A percentile compares a stretch with the other conserved stretches of the same genome.
Conservation (phyloP, 1,140 invertebrate genomes). For the Acyrthosiphon pisum region DNA sequence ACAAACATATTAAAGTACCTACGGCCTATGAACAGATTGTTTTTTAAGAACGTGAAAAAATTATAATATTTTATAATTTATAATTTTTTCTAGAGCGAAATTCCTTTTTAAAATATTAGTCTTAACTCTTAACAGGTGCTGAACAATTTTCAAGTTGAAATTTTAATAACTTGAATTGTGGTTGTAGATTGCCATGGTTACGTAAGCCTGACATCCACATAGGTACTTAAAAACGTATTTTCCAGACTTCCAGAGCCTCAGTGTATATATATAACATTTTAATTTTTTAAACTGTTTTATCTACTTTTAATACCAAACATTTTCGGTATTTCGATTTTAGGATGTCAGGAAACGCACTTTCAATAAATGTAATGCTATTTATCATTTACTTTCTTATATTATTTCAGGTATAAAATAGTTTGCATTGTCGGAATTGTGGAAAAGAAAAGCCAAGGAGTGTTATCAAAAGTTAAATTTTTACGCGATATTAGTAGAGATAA, state of each 20-base stretch:
- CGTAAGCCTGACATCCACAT: neutral
- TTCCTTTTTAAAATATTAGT: neutral
- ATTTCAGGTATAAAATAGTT: constrained; percentile 63
- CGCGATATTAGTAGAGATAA: constrained; percentile 63
- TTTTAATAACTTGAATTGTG: neutral
- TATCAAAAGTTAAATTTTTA: constrained; percentile 62
- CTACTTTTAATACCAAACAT: neutral
- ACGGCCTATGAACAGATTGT: neutral
- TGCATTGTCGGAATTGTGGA: constrained; percentile 63
- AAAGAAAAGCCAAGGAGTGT: constrained; percentile 63
- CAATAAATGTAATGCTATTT: neutral
- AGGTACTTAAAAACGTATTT: neutral
- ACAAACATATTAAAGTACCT: neutral
- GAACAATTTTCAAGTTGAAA: neutral
- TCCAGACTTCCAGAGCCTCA: too few relatives aligned
- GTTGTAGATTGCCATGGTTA: neutral
- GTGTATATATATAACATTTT: neutral
- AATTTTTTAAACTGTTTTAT: neutral
- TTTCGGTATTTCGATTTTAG: neutral
- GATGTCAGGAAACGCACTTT: neutral
- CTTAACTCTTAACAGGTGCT: neutral
- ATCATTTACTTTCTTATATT: neutral
- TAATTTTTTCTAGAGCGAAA: neutral
- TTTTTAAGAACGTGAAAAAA: neutral
- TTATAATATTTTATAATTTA: neutral